Base-by-base conservation (phyloP, 1,140 invertebrate species). In the Pogonus chalceus region DNA sequence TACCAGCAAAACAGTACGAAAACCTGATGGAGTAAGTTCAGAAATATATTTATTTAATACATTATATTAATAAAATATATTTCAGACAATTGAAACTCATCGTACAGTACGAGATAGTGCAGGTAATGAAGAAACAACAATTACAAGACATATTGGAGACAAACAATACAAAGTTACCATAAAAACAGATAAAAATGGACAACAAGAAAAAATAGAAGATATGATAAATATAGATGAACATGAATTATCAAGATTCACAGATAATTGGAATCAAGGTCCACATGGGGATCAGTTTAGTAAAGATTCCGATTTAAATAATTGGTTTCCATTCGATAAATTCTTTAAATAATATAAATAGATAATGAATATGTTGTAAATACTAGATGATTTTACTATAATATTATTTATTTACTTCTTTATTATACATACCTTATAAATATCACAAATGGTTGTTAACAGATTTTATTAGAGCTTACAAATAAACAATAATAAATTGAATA, bases 41-140 rank as follows among this genome's bases (percentile, higher is more conserved):
- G 26, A 51, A 47, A 20, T 37, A 35, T 53, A n/a, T 54, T 54
- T 39, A 35, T 54, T 20, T 56, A 56, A 53, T 37, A 23, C 16
- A 20, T 9, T 23, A 14, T 58, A 48, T 20, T 54, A 51, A 31
- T 31, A 24, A 53, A 52, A 47, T 51, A 56, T 52, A 26, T 39
- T 63, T 61, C 55, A 72, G 70, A 69, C 66, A 14, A 58, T 71
- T 43, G 73, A 78, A 62, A 65, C 72, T 58, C 66, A 68, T 22
- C 63, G 62, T 58, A 70, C 69, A 20, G 61, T 76, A 9, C 69
- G 55, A 58, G 76, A 79, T 56, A 73, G 63, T 50, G 59, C 73
- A 50, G 76, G 77, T 20, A 77, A 73, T 58, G 64, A 75, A 51
- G 70, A 77, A 60, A 74, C 67, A 2, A 75, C 65, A 20, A 58